Percentiles rank a stretch among this genome's conserved stretches.
These are phyloP conservation scores for Hipparchia sbordonii DNA, from an alignment of 2,888 invertebrate species.

Conservation along the genomic window DNA sequence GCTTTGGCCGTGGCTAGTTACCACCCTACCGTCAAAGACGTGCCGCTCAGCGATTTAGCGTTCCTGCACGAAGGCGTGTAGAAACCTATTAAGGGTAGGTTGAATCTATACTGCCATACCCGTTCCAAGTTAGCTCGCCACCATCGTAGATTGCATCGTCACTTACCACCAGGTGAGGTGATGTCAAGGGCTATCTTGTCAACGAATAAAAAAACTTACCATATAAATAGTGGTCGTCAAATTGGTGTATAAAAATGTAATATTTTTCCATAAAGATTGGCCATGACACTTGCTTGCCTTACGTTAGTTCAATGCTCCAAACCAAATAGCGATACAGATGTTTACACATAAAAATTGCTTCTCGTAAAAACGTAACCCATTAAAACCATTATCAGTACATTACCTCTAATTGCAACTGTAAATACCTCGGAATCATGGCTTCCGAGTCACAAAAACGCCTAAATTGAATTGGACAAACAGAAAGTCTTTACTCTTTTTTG, in stretches of 20 bases:
- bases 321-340: slow-evolving; percentile 9
- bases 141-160: too few species aligned
- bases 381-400: slow-evolving; percentile 19
- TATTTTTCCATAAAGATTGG: background rate
- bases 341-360: slow-evolving; percentile 19
- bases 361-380: slow-evolving; percentile 8
- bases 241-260: background rate
- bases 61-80: too few species aligned
- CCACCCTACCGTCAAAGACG: too few species aligned
- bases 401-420: slow-evolving; percentile 12
- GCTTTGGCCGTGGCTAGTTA: too few species aligned
- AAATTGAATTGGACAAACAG: background rate
- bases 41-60: too few species aligned
- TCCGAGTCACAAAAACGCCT: slow-evolving; percentile 12
- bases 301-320: slow-evolving; percentile 1
- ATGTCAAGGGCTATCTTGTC: too few species aligned
- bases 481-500: background rate
- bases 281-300: background rate
- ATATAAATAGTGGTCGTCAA: too few species aligned
- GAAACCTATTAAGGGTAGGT: too few species aligned
- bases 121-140: too few species aligned
- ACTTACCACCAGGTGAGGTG: too few species aligned
- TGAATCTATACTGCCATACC: too few species aligned
- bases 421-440: slow-evolving; percentile 18
- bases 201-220: too few species aligned